Percentiles rank a stretch among this genome's conserved stretches.
Evolutionary conservation across 2,797 vertebrate species (phyloP).

Genomic region (Loriculus beryllinus): DNA sequence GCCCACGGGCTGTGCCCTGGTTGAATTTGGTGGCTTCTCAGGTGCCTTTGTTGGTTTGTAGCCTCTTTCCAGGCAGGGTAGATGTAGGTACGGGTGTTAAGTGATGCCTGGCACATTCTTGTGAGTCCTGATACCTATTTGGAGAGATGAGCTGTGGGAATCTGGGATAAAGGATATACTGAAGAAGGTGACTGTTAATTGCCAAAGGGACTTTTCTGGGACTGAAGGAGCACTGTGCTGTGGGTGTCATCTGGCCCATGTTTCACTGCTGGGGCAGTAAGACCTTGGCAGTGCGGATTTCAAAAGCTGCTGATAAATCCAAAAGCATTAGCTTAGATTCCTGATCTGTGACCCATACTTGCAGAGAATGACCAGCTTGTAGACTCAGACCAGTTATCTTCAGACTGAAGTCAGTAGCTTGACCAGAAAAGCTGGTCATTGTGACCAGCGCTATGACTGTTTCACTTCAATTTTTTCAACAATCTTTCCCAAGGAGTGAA

Average conservation of each 20-base stretch:
- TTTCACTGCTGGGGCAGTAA: background rate
- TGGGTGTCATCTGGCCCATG: background rate
- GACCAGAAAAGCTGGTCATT: background rate
- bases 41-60: background rate
- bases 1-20: rapidly evolving
- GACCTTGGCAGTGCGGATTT: background rate
- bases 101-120: rapidly evolving
- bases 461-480: background rate
- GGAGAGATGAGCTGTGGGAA: background rate
- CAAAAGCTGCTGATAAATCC: background rate
- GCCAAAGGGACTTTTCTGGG: background rate
- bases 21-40: background rate
- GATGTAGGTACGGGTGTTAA: rapidly evolving
- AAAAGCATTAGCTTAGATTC: background rate
- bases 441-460: background rate
- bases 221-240: rapidly evolving
- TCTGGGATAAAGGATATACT: background rate
- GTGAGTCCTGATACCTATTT: background rate
- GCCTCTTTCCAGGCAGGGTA: background rate
- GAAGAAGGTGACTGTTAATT: background rate
- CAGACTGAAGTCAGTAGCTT: background rate
- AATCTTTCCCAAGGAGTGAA: background rate
- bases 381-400: background rate
- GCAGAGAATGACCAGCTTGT: background rate
- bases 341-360: background rate